Evolutionary conservation across 2,797 vertebrate species (phyloP), one percentile per base, ranked within the genome.

Genomic region (Diplodus puntazzo): DNA sequence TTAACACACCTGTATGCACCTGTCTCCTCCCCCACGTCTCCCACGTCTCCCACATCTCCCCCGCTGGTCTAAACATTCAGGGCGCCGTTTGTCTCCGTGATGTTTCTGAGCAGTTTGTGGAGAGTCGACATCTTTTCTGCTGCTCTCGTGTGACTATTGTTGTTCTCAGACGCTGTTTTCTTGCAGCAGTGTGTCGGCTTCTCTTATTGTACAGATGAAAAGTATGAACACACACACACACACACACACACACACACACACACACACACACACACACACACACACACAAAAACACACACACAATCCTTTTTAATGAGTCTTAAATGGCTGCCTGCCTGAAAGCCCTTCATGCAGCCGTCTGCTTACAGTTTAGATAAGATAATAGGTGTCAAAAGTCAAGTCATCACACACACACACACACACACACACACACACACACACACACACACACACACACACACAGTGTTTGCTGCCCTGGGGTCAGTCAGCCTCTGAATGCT

Each of bases 331-430:
- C 45, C 55, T 18, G 64, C 43, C 30, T 59, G 12, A 69, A 58
- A 69, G 53, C 21, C 16, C n/a, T 67, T 73, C 25, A 63, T 58
- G 43, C 43, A 57, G 45, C 65, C 60, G 30, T 69, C 65, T 63
- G 52, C 58, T 73, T 50, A 66, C 55, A 46, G 57, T 52, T 73
- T 48, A n/a, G n/a, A n/a, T n/a, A n/a, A 50, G 63, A 59, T 77
- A 54, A 77, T 63, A 57, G 45, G 59, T 59, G 53, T 77, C 53
- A 70, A 49, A 80, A 34, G 60, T 65, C 72, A 42, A 70, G 39
- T 27, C 73, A 43, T 42, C 39, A 70, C 45, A 14, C 21, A 30
- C 53, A 30, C 34, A 43, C 68, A 30, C 55, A n/a, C n/a, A n/a
- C n/a, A n/a, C n/a, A n/a, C 30, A 30, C 64, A 30, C 54, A 25